phyloP scores from a whole-genome alignment of 1,140 invertebrate genomes.

The Aphelenchoides avenae region DNA sequence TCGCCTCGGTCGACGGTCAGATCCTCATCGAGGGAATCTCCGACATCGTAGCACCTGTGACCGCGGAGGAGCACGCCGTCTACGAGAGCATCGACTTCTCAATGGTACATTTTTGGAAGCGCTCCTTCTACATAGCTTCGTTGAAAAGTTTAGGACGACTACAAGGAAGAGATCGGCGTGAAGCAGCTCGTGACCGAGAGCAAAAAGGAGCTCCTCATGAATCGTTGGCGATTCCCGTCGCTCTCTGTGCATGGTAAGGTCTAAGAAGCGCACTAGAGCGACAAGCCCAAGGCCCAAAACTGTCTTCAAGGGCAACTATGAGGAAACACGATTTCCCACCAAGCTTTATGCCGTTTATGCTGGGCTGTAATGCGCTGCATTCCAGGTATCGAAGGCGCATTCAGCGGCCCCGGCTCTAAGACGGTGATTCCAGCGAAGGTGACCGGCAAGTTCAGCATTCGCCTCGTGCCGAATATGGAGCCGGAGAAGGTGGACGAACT shows the following conservation, averaged over 20 bases:
- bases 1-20: slow-evolving; percentile 77
- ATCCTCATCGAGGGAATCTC: slow-evolving; percentile 76
- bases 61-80: slow-evolving; percentile 71
- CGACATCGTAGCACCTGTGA: slow-evolving; percentile 71
- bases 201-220: slow-evolving; percentile 65
- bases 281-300: no score
- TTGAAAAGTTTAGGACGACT: slow-evolving; percentile 69
- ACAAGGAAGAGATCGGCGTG: slow-evolving; percentile 71
- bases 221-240: slow-evolving; percentile 52
- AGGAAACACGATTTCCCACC: no score
- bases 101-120: slow-evolving; percentile 65
- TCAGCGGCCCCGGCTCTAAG: slow-evolving; percentile 82
- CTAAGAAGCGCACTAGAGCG: no score
- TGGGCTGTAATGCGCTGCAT: not conserved
- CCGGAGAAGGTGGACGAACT: slow-evolving; percentile 62
- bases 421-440: slow-evolving; percentile 64
- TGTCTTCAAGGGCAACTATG: no score
- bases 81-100: slow-evolving; percentile 88
- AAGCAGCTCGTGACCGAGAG: slow-evolving; percentile 70
- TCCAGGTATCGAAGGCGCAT: slow-evolving; percentile 76
- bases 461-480: slow-evolving; percentile 62
- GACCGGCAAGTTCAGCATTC: slow-evolving; percentile 64
- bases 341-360: no score
- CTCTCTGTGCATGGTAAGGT: slow-evolving; percentile 59
- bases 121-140: no score